Percentiles rank a stretch among this genome's conserved stretches.
phyloP scores from a whole-genome alignment of 2,113 vertebrate species.

The Orthochromis indermauri region DNA sequence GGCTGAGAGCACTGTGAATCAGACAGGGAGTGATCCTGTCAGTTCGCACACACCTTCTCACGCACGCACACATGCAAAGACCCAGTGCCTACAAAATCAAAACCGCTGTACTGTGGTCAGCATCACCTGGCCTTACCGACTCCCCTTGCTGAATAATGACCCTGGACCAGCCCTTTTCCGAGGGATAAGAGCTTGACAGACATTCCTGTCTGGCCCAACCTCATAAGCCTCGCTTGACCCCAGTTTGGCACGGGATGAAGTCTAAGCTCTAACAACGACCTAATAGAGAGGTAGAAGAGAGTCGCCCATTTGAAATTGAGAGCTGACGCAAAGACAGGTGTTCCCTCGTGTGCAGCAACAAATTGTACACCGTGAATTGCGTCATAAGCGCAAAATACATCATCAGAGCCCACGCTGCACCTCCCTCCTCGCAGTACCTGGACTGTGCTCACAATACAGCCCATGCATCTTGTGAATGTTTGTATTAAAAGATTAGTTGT shows the following conservation, averaged over 20 bases:
- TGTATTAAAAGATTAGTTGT: conserved; percentile 71
- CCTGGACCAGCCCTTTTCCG: conserved; percentile 78
- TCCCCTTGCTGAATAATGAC: conserved; percentile 80
- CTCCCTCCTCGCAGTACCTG: conserved; percentile 25
- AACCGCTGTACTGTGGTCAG: conserved; percentile 85
- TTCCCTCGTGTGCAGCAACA: background rate
- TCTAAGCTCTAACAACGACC: conserved; percentile 72
- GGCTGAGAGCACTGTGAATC: conserved; percentile 91
- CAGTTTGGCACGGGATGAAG: conserved; percentile 70
- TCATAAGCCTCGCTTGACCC: conserved; percentile 86
- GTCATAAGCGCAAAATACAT: conserved; percentile 23
- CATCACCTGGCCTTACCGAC: conserved; percentile 62
- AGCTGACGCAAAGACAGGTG: conserved; percentile 6
- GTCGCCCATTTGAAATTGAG: background rate
- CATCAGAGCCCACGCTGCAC: conserved; percentile 6
- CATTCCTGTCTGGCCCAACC: conserved; percentile 85
- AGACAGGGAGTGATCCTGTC: conserved; percentile 95
- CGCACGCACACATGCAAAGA: conserved; percentile 77
- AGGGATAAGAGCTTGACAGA: conserved; percentile 87
- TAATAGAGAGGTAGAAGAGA: conserved; percentile 27
- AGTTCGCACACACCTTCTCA: conserved; percentile 80
- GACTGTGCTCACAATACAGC: conserved; percentile 27
- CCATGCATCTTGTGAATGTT: conserved; percentile 63
- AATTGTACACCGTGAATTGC: conserved; percentile 10
- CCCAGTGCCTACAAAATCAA: conserved; percentile 86